Evolutionary conservation across 2,797 vertebrate genomes (phyloP).

Genomic region (Semotilus atromaculatus): DNA sequence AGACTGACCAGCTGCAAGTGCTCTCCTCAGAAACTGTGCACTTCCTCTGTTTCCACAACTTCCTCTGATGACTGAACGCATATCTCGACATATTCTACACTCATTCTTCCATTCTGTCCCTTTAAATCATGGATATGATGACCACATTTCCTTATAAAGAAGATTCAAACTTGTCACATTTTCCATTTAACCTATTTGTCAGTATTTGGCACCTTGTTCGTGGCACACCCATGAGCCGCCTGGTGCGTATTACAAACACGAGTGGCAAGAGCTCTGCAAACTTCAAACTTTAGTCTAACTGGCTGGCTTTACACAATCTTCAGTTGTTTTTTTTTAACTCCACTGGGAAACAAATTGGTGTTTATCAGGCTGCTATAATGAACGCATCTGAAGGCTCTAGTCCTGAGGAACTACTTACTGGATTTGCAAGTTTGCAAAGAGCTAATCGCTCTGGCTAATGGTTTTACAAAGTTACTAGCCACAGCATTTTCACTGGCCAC

Average conservation of each 20-base stretch:
- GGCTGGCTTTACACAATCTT: not conserved
- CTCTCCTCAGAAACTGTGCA: constrained; percentile 8
- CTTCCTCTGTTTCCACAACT: constrained; percentile 38
- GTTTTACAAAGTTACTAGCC: no score
- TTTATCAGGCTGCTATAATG: not conserved
- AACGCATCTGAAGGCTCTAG: not conserved
- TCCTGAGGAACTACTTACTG: not conserved
- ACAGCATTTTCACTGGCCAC: no score
- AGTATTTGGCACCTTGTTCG: not conserved
- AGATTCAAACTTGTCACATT: constrained; percentile 2
- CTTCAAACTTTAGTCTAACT: not conserved
- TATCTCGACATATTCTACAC: not conserved
- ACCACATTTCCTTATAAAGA: not conserved
- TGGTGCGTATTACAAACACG: not conserved
- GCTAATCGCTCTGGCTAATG: no score
- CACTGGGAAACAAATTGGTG: not conserved
- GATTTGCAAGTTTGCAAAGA: not conserved
- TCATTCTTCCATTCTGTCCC: not conserved
- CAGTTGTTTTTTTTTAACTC: not conserved
- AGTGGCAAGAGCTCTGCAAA: not conserved
- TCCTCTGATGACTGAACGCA: not conserved
- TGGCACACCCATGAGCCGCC: not conserved
- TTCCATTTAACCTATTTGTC: not conserved
- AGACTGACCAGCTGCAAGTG: not conserved
- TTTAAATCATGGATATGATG: constrained; percentile 7